Percentiles rank a stretch among this genome's conserved stretches.
Evolutionary conservation across 2,113 vertebrate genomes (phyloP).

Genomic region (Upupa epops): DNA sequence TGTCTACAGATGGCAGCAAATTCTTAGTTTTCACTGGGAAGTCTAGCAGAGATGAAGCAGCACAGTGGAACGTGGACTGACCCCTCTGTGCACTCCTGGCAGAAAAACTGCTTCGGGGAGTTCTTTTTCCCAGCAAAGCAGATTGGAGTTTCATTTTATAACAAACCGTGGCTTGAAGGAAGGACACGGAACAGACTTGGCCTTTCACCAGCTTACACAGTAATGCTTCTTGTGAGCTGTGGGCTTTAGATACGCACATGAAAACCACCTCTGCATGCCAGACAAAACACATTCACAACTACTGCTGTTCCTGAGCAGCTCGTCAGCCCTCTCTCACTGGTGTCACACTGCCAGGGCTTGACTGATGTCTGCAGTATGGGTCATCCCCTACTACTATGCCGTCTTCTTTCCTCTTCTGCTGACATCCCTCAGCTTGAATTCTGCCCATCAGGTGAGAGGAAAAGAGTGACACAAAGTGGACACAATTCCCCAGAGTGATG

Average conservation of each 20-base stretch:
- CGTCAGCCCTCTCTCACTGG: background rate
- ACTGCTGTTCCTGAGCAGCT: background rate
- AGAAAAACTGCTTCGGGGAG: background rate
- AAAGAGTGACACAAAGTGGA: background rate
- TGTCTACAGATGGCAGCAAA: slow-evolving; percentile 65
- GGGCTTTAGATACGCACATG: background rate
- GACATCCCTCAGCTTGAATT: background rate
- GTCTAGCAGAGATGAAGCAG: background rate
- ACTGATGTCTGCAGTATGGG: background rate
- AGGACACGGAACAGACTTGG: background rate
- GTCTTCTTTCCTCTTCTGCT: background rate
- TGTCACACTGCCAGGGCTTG: background rate
- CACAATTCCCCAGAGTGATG: background rate
- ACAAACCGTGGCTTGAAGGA: background rate
- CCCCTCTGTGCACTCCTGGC: rapidly evolving
- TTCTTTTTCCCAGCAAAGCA: background rate
- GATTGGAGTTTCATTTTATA: background rate
- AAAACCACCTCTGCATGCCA: background rate
- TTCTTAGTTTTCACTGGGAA: background rate
- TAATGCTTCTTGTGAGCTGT: background rate
- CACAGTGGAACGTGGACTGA: background rate
- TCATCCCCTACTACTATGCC: too few species aligned
- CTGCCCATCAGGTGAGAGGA: background rate
- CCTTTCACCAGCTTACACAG: background rate
- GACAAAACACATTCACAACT: background rate